Percentiles rank a stretch among this genome's conserved stretches.
These are phyloP conservation scores for Halotydeus destructor DNA, from an alignment of 1,140 invertebrate genomes.

Conservation along the genomic window DNA sequence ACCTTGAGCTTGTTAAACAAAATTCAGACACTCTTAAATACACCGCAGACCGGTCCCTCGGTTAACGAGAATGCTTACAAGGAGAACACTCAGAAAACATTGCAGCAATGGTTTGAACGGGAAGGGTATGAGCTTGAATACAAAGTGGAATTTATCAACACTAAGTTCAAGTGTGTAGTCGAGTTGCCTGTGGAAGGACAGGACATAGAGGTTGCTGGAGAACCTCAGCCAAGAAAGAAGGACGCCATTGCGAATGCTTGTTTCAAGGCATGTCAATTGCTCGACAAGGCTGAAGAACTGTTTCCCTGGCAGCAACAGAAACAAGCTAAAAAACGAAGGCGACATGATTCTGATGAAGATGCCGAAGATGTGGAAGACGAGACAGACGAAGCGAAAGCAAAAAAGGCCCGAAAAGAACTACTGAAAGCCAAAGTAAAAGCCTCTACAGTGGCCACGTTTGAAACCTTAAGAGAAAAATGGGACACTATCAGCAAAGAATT, in stretches of 20 bases:
- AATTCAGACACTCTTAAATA: background rate
- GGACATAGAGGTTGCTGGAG: conserved; percentile 7
- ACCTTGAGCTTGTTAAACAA: background rate
- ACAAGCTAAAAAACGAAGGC: background rate
- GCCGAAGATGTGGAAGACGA: conserved; percentile 10
- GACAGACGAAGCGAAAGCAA: conserved; percentile 3
- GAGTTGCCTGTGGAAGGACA: conserved; percentile 13
- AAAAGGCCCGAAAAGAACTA: conserved; percentile 3
- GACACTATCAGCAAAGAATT: conserved; percentile 11
- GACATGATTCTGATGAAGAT: conserved; percentile 8
- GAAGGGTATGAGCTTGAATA: conserved; percentile 14
- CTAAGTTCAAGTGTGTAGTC: conserved; percentile 11
- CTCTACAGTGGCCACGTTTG: conserved; percentile 1
- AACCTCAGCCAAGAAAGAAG: conserved; percentile 9
- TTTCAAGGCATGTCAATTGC: conserved; percentile 8
- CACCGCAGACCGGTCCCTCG: background rate
- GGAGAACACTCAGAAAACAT: conserved; percentile 10
- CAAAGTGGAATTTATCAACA: conserved; percentile 7
- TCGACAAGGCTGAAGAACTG: conserved; percentile 12
- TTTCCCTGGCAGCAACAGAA: conserved; percentile 14
- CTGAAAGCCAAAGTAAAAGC: background rate
- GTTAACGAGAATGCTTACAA: conserved; percentile 9
- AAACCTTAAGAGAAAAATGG: conserved; percentile 11
- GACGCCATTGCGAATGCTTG: conserved; percentile 10
- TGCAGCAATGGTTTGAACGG: conserved; percentile 13